Conservation (phyloP, 2,113 vertebrate genomes). For the Aldabrachelys gigantea region DNA sequence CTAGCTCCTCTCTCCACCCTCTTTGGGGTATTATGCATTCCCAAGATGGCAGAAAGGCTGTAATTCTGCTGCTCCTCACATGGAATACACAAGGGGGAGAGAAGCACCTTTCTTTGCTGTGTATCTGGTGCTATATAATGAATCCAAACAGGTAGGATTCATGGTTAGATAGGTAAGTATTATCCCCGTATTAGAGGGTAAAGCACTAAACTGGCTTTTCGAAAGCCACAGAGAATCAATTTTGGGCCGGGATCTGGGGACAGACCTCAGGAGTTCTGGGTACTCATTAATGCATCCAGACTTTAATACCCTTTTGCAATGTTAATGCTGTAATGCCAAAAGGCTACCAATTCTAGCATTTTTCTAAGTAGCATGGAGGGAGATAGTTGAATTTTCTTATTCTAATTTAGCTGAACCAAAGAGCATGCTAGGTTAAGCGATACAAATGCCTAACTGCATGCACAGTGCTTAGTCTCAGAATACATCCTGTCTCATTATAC, state of each 20-base stretch:
- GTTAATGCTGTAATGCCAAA: background rate
- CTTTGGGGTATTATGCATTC: background rate
- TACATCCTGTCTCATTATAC: background rate
- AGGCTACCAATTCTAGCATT: background rate
- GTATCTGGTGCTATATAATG: background rate
- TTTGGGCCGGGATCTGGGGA: background rate
- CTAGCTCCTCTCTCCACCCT: background rate
- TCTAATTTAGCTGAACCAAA: background rate
- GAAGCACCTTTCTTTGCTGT: background rate
- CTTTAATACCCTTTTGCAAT: background rate
- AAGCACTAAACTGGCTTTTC: background rate
- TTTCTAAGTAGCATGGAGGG: background rate
- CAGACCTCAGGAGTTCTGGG: accelerated
- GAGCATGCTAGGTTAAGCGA: background rate
- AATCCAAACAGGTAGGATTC: background rate
- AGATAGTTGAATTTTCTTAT: background rate
- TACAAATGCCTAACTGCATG: background rate
- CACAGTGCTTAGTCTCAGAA: background rate
- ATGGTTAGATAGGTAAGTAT: background rate
- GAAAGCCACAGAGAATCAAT: background rate
- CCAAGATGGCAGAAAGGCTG: background rate
- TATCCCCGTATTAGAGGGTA: background rate
- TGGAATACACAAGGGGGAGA: background rate
- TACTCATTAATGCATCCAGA: background rate
- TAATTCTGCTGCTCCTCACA: background rate